Evolutionary conservation across 1,140 invertebrate species (phyloP).

Genomic region (Apis cerana): DNA sequence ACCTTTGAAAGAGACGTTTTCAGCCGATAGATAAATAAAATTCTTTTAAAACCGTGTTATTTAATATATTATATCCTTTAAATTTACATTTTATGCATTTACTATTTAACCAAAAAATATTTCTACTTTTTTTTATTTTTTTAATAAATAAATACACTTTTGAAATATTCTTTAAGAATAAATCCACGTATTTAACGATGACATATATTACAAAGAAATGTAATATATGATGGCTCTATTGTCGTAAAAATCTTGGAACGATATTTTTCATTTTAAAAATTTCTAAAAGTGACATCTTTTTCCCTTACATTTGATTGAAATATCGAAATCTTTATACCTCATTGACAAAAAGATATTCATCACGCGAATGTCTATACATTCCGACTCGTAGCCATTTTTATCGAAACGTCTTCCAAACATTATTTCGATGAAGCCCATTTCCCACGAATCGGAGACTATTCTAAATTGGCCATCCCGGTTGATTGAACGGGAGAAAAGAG

Average conservation of each 20-base stretch:
- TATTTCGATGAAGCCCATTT: constrained; percentile 22
- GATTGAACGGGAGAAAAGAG: not conserved
- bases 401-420: not conserved
- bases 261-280: too few relatives aligned
- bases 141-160: not conserved
- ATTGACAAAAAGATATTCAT: not conserved
- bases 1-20: too few relatives aligned
- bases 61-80: too few relatives aligned
- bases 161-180: not conserved
- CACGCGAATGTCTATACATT: not conserved
- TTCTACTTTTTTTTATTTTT: too few relatives aligned
- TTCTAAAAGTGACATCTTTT: not conserved
- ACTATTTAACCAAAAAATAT: too few relatives aligned
- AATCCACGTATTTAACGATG: not conserved
- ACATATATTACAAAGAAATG: not conserved
- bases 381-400: not conserved
- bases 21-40: too few relatives aligned
- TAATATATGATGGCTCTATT: not conserved
- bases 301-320: not conserved
- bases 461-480: constrained; percentile 23
- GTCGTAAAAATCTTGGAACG: not conserved
- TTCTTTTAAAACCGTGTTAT: too few relatives aligned
- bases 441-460: constrained; percentile 10
- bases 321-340: too few relatives aligned
- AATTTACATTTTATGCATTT: too few relatives aligned